A percentile compares a stretch with the other conserved stretches of the same genome.
Evolutionary conservation across 2,797 vertebrate species (phyloP).

Genomic region (Lithobates sylvaticus): DNA sequence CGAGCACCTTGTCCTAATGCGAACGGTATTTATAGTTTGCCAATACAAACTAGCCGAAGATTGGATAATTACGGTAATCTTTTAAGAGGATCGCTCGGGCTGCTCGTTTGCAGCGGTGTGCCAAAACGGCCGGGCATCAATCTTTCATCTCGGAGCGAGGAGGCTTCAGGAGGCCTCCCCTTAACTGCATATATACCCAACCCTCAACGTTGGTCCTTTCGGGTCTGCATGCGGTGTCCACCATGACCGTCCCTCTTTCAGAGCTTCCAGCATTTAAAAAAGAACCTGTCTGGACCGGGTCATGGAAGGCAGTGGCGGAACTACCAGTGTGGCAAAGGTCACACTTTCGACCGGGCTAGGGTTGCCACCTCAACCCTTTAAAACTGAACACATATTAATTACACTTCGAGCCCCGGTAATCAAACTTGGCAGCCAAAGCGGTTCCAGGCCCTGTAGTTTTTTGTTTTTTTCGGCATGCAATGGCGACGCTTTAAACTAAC

Average conservation of each 20-base stretch:
- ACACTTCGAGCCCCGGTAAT: too few relatives aligned
- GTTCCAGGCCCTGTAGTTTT: too few relatives aligned
- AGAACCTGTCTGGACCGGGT: too few relatives aligned
- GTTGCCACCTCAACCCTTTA: too few relatives aligned
- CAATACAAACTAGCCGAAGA: slow-evolving; percentile 88
- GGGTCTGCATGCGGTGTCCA: too few relatives aligned
- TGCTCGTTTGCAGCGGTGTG: slow-evolving; percentile 83
- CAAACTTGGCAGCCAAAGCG: too few relatives aligned
- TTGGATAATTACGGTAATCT: slow-evolving; percentile 90
- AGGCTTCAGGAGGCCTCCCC: slow-evolving; percentile 72
- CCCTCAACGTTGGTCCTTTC: slow-evolving; percentile 64
- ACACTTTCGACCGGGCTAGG: too few relatives aligned
- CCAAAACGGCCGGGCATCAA: slow-evolving; percentile 75
- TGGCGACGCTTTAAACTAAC: too few relatives aligned
- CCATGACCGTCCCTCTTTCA: background rate
- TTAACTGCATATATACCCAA: slow-evolving; percentile 66
- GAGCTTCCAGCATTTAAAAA: background rate
- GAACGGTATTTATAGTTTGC: slow-evolving; percentile 89
- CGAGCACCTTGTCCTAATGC: slow-evolving; percentile 93
- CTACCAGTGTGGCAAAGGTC: too few relatives aligned
- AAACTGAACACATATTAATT: too few relatives aligned
- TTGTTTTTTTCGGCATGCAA: too few relatives aligned
- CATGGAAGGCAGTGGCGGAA: too few relatives aligned
- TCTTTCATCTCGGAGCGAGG: slow-evolving; percentile 80
- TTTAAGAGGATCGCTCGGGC: slow-evolving; percentile 84